These are phyloP conservation scores for Cryptotermes secundus DNA, from an alignment of 1,140 invertebrate genomes.

Conservation along the genomic window DNA sequence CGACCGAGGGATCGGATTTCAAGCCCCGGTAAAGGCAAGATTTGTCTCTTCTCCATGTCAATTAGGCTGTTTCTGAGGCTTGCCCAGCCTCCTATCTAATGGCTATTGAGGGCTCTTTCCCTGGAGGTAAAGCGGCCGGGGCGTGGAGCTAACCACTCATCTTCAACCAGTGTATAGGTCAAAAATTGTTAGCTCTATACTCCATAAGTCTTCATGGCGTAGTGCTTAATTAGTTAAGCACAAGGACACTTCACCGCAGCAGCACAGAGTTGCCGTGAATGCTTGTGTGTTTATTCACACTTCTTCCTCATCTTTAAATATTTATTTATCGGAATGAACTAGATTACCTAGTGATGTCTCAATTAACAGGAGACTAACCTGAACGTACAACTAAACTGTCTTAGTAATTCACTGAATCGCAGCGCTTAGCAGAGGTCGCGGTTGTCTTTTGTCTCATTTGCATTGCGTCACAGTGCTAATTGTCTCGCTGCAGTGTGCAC, in stretches of 20 bases:
- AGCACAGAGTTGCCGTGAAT: not conserved
- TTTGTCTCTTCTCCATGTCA: no score
- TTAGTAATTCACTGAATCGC: not conserved
- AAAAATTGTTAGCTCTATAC: no score
- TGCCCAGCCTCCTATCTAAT: no score
- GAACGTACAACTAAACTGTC: not conserved
- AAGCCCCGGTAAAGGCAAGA: no score
- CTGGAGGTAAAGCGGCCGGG: no score
- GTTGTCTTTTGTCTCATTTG: slow-evolving; percentile 12
- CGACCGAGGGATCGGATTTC: no score
- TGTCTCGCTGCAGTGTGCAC: not conserved
- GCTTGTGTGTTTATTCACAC: not conserved
- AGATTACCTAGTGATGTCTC: not conserved
- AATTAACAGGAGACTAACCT: not conserved
- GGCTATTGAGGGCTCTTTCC: no score
- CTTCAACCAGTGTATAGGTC: no score
- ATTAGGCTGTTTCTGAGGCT: no score
- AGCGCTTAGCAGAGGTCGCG: not conserved
- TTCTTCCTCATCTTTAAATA: not conserved
- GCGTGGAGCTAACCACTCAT: no score
- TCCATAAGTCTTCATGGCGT: no score
- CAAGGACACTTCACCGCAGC: not conserved
- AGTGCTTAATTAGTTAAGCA: no score
- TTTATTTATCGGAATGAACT: not conserved
- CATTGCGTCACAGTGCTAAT: not conserved